A percentile compares a stretch with the other conserved stretches of the same genome.
These are phyloP conservation scores for Calidris pygmaea DNA, from an alignment of 2,113 vertebrate species.

Conservation along the genomic window DNA sequence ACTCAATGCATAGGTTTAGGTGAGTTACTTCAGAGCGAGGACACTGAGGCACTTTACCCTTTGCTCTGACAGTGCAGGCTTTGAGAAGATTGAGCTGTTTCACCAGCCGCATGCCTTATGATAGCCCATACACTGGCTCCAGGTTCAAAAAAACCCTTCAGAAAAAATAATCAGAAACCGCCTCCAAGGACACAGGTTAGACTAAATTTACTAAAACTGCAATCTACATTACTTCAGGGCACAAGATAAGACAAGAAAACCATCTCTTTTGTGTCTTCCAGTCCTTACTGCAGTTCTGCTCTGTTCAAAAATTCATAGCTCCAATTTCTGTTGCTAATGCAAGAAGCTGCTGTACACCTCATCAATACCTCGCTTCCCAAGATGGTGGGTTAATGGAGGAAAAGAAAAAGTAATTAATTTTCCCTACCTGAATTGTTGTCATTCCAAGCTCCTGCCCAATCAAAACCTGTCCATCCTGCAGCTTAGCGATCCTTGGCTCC, in stretches of 20 bases:
- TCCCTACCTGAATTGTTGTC: constrained; percentile 87
- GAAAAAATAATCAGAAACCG: background rate
- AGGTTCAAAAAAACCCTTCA: background rate
- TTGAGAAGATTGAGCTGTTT: background rate
- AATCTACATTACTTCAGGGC: background rate
- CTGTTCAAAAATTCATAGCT: accelerated
- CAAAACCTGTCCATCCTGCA: constrained; percentile 84
- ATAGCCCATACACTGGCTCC: background rate
- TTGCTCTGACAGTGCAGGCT: background rate
- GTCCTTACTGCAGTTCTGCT: background rate
- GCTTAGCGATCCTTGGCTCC: constrained; percentile 83
- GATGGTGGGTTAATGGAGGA: background rate
- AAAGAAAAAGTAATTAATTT: background rate
- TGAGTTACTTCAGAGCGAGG: background rate
- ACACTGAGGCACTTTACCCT: background rate
- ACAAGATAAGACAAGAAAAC: background rate
- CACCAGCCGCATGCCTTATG: background rate
- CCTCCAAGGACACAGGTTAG: background rate
- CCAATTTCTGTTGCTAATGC: background rate
- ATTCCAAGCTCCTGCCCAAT: constrained; percentile 88
- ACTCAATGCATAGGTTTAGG: background rate
- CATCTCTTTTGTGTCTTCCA: background rate
- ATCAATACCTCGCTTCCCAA: background rate
- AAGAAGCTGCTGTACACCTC: background rate
- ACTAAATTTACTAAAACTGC: background rate